Evolutionary conservation across 2,113 vertebrate species (phyloP).

Genomic region (Pelobates fuscus): DNA sequence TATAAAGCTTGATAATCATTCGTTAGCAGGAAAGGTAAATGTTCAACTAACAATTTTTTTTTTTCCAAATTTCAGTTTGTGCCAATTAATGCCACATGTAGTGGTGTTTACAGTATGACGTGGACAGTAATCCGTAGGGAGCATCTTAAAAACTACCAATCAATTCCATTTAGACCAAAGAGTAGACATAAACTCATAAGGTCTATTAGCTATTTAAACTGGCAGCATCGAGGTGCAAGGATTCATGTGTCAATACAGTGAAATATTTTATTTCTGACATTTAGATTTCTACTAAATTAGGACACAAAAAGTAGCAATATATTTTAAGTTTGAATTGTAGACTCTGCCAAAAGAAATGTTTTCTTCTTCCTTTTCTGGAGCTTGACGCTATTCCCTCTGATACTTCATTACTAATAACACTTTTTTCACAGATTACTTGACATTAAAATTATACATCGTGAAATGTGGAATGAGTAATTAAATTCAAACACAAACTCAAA

Average conservation of each 20-base stretch:
- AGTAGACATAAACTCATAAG: constrained; percentile 18
- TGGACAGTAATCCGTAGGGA: constrained; percentile 29
- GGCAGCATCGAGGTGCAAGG: constrained; percentile 31
- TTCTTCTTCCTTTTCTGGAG: constrained; percentile 34
- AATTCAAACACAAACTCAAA: too few species aligned
- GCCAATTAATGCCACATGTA: constrained; percentile 31
- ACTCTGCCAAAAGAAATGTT: constrained; percentile 44
- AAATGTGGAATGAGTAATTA: neutral
- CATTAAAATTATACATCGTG: constrained; percentile 27
- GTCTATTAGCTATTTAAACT: constrained; percentile 42
- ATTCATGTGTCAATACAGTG: constrained; percentile 22
- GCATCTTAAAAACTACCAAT: constrained; percentile 13
- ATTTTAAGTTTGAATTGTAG: constrained; percentile 11
- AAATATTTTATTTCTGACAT: constrained; percentile 15
- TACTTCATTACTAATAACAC: neutral
- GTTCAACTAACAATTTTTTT: neutral
- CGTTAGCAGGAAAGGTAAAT: neutral
- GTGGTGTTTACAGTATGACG: constrained; percentile 21
- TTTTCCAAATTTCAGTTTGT: neutral
- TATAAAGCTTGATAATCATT: neutral
- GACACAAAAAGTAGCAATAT: constrained; percentile 34
- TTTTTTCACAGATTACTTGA: constrained; percentile 17
- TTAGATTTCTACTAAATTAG: constrained; percentile 23
- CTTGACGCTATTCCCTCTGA: constrained; percentile 6
- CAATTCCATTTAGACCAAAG: constrained; percentile 40